A percentile compares a stretch with the other conserved stretches of the same genome.
Evolutionary conservation across 2,888 invertebrate species (phyloP).

Genomic region (Pegoplata infirma): DNA sequence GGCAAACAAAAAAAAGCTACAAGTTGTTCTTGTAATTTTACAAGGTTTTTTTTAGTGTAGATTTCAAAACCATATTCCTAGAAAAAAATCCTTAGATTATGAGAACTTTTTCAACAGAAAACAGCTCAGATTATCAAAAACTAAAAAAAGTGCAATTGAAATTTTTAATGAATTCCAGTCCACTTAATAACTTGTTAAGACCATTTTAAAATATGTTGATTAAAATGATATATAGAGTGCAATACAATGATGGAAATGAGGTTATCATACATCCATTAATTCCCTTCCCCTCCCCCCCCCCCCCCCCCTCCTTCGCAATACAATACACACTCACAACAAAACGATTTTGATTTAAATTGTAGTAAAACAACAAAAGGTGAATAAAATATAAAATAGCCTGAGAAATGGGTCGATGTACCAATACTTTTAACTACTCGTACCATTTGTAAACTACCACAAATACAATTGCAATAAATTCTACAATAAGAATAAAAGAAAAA

Average conservation of each 20-base stretch:
- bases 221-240: not conserved
- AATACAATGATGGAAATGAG: slow-evolving; percentile 26
- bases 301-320: no score
- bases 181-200: slow-evolving; percentile 26
- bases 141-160: no score
- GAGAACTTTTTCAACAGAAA: no score
- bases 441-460: no score
- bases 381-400: slow-evolving; percentile 43
- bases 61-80: no score
- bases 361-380: slow-evolving; percentile 37
- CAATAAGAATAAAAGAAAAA: not conserved
- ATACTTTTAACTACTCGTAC: not conserved
- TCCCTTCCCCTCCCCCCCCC: no score
- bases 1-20: no score
- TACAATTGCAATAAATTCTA: slow-evolving; percentile 28
- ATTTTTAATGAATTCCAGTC: slow-evolving; percentile 25
- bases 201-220: not conserved
- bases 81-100: no score
- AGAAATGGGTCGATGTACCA: slow-evolving; percentile 25
- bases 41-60: no score
- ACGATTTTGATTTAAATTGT: slow-evolving; percentile 7
- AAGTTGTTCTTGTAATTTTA: no score
- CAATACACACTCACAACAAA: not conserved
- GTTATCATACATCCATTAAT: slow-evolving; percentile 16
- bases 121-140: no score